These are phyloP conservation scores for Tetramorium bicarinatum DNA, from an alignment of 2,888 invertebrate genomes.

Conservation along the genomic window DNA sequence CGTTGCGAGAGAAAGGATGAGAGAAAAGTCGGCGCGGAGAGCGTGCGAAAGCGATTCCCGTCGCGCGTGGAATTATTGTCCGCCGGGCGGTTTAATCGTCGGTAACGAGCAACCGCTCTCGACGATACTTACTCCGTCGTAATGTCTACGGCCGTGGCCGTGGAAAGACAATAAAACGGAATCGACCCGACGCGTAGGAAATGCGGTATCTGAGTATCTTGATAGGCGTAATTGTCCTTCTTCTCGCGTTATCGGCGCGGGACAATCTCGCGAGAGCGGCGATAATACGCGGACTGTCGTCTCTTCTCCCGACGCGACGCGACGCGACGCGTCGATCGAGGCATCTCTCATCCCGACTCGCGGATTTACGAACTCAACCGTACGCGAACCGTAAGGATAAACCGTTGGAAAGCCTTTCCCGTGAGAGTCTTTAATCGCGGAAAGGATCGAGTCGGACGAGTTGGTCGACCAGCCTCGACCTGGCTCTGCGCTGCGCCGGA, in stretches of 20 bases:
- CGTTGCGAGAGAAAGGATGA: conserved; percentile 36
- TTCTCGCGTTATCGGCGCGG: conserved; percentile 60
- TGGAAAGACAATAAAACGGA: conserved; percentile 58
- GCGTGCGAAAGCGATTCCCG: conserved; percentile 68
- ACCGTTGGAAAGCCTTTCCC: conserved; percentile 67
- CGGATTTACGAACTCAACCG: conserved; percentile 62
- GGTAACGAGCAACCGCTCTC: conserved; percentile 36
- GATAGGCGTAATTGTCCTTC: conserved; percentile 67
- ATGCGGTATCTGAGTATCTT: conserved; percentile 41
- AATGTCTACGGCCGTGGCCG: conserved; percentile 37
- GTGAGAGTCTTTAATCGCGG: conserved; percentile 53
- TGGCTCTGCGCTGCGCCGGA: conserved; percentile 35
- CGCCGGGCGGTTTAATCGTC: conserved; percentile 44
- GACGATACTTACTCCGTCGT: conserved; percentile 20
- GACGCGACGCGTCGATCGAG: conserved; percentile 39
- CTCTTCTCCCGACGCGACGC: conserved; percentile 17
- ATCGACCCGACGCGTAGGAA: conserved; percentile 43
- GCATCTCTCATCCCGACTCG: conserved; percentile 18
- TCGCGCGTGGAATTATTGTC: conserved; percentile 51
- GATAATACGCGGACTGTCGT: conserved; percentile 53
- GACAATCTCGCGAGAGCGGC: conserved; percentile 54
- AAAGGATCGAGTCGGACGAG: conserved; percentile 47
- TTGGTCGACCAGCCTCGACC: conserved; percentile 19
- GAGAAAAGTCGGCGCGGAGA: conserved; percentile 54
- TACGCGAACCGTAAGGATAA: conserved; percentile 66